These are phyloP conservation scores for Scomber colias DNA, from an alignment of 2,113 vertebrate genomes.

Conservation along the genomic window DNA sequence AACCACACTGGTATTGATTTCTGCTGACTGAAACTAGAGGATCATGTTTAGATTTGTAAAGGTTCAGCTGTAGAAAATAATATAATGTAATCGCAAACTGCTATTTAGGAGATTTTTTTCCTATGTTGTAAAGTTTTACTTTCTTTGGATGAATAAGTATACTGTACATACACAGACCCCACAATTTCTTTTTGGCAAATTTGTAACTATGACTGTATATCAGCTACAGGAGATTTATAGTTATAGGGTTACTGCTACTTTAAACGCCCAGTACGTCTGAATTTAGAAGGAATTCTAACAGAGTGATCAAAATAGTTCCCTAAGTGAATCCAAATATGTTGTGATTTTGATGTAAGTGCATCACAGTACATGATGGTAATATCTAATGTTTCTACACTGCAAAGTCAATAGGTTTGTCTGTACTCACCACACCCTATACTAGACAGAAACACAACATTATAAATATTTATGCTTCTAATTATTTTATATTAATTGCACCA, in stretches of 20 bases:
- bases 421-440: conserved; percentile 43
- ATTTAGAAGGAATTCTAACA: background rate
- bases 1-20: background rate
- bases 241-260: background rate
- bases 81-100: no score
- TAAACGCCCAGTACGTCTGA: background rate
- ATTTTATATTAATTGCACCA: conserved; percentile 82
- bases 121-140: background rate
- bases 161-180: no score
- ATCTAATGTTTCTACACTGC: background rate
- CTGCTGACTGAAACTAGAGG: background rate
- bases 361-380: background rate
- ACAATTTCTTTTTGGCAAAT: no score
- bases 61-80: no score
- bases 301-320: background rate
- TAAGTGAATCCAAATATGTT: background rate
- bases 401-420: conserved; percentile 38
- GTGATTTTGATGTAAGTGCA: background rate
- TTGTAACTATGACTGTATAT: no score
- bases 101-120: background rate
- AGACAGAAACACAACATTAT: conserved; percentile 74
- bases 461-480: conserved; percentile 85
- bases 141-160: background rate
- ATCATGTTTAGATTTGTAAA: background rate
- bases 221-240: no score